These are phyloP conservation scores for Myotis brandtii DNA, from an alignment of 2,113 vertebrate species.

Conservation along the genomic window DNA sequence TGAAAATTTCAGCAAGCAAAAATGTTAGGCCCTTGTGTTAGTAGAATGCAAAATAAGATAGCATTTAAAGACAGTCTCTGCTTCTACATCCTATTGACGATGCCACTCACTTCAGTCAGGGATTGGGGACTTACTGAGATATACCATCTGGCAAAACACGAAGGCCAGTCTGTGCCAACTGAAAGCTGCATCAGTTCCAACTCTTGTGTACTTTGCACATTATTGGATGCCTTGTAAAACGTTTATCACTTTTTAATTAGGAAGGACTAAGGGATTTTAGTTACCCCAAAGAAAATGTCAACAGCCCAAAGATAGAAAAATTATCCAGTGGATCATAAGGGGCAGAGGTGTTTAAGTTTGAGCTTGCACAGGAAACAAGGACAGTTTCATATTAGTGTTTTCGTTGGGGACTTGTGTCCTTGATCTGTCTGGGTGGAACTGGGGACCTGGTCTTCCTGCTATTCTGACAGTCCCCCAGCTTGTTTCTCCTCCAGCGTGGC, in stretches of 20 bases:
- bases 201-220: slow-evolving; percentile 69
- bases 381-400: not conserved
- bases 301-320: slow-evolving; percentile 44
- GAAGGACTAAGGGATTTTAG: slow-evolving; percentile 65
- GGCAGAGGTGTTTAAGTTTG: slow-evolving; percentile 2
- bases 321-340: slow-evolving; percentile 4
- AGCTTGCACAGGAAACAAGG: not conserved
- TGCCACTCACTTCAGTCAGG: slow-evolving; percentile 68
- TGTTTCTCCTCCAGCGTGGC: slow-evolving; percentile 11
- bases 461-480: not conserved
- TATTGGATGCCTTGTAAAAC: slow-evolving; percentile 73
- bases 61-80: slow-evolving; percentile 63
- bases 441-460: slow-evolving; percentile 14
- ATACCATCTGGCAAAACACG: slow-evolving; percentile 73
- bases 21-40: slow-evolving; percentile 45
- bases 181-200: slow-evolving; percentile 76
- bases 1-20: slow-evolving; percentile 63
- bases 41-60: slow-evolving; percentile 63
- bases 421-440: not conserved
- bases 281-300: slow-evolving; percentile 69
- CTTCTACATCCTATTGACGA: slow-evolving; percentile 13
- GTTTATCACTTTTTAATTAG: slow-evolving; percentile 81
- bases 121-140: slow-evolving; percentile 71
- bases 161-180: slow-evolving; percentile 75
- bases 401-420: slow-evolving; percentile 1